phyloP scores from a whole-genome alignment of 2,888 invertebrate species.

The Drosophila antonietae region DNA sequence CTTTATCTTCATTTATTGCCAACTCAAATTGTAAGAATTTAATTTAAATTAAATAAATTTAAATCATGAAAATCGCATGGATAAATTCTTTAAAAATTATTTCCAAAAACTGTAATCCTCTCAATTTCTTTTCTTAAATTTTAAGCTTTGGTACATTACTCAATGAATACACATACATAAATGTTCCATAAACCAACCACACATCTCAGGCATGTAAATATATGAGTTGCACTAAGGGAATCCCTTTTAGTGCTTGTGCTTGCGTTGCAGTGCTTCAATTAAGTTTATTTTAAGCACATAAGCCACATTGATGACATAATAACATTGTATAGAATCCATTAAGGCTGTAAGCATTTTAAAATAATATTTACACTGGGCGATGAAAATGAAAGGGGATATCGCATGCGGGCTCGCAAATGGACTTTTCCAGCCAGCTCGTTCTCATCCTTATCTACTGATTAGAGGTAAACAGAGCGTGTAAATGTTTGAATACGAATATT shows the following conservation, averaged over 20 bases:
- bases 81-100: neutral
- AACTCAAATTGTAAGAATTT: neutral
- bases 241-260: constrained; percentile 12
- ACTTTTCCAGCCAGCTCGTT: constrained; percentile 46
- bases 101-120: neutral
- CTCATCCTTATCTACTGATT: constrained; percentile 72
- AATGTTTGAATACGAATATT: constrained; percentile 70
- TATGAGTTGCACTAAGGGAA: neutral
- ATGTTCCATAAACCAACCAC: neutral
- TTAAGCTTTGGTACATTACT: neutral
- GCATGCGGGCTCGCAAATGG: constrained; percentile 55
- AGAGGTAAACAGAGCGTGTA: constrained; percentile 78
- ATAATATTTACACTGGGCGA: constrained; percentile 40
- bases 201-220: neutral
- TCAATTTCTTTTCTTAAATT: neutral
- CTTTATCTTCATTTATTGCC: neutral
- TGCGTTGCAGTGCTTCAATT: constrained; percentile 19
- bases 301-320: constrained; percentile 57
- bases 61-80: neutral
- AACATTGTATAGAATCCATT: constrained; percentile 45
- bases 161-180: neutral
- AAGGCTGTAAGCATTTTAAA: constrained; percentile 28
- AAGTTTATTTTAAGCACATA: constrained; percentile 24
- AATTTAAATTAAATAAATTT: neutral
- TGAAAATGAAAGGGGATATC: constrained; percentile 40